phyloP scores from a whole-genome alignment of 2,888 invertebrate species.

The Entomobrya proxima region DNA sequence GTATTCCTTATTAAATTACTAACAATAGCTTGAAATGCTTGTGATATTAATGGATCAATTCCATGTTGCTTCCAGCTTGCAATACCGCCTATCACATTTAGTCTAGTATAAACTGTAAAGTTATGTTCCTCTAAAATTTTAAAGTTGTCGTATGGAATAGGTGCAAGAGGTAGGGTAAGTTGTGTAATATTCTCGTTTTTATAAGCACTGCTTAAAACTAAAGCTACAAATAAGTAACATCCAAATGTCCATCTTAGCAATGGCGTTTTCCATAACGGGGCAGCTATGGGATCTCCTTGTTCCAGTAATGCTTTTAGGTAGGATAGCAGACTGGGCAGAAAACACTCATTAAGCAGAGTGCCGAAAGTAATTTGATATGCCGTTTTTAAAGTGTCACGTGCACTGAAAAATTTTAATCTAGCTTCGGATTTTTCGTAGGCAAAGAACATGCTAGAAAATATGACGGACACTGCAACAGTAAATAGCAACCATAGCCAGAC shows the following conservation, averaged over 20 bases:
- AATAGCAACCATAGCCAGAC: not conserved
- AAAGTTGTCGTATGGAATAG: slow-evolving; percentile 52
- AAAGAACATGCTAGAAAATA: too few relatives aligned
- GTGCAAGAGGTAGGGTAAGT: not conserved
- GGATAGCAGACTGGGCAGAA: too few relatives aligned
- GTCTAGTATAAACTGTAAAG: not conserved
- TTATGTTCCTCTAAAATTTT: not conserved
- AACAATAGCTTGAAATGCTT: too few relatives aligned
- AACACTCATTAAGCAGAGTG: too few relatives aligned
- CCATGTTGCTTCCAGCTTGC: too few relatives aligned
- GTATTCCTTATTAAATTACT: too few relatives aligned
- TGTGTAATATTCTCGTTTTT: not conserved
- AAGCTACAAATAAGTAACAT: not conserved
- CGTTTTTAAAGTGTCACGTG: too few relatives aligned
- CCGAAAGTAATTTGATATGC: too few relatives aligned
- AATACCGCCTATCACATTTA: not conserved
- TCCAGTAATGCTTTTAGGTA: not conserved
- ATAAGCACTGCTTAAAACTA: not conserved
- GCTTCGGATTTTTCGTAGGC: too few relatives aligned
- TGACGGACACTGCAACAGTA: not conserved
- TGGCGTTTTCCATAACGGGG: not conserved
- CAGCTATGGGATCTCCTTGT: not conserved
- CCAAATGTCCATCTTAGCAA: not conserved
- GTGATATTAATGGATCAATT: too few relatives aligned
- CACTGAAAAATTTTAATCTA: too few relatives aligned